These are phyloP conservation scores for Caligus rogercresseyi DNA, from an alignment of 1,140 invertebrate species.

Conservation along the genomic window DNA sequence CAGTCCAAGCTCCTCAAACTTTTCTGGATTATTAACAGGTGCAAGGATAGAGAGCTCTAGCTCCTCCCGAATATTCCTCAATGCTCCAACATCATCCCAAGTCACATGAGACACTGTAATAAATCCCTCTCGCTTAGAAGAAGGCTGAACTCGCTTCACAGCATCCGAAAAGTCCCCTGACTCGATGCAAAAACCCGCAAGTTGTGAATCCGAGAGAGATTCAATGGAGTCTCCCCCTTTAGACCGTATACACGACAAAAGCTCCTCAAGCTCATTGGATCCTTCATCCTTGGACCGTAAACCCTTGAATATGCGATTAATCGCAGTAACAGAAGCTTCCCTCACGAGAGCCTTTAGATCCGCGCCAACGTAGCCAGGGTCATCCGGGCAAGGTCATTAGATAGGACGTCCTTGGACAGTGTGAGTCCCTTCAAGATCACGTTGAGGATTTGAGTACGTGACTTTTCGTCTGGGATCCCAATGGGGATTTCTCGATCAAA, in stretches of 20 bases:
- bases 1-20: conserved; percentile 56
- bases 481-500: conserved; percentile 70
- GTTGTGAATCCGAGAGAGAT: conserved; percentile 39
- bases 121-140: conserved; percentile 88
- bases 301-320: conserved; percentile 40
- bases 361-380: conserved; percentile 95
- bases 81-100: conserved; percentile 90
- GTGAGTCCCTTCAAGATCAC: conserved; percentile 31
- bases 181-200: conserved; percentile 44
- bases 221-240: conserved; percentile 37
- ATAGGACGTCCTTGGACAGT: conserved; percentile 47
- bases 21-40: conserved; percentile 66
- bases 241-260: conserved; percentile 29
- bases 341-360: conserved; percentile 70
- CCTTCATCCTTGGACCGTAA: conserved; percentile 18
- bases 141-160: conserved; percentile 66
- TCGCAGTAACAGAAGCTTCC: conserved; percentile 67
- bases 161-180: conserved; percentile 57
- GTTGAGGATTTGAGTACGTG: conserved; percentile 52
- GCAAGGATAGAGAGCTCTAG: conserved; percentile 74
- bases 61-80: conserved; percentile 68
- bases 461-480: conserved; percentile 71
- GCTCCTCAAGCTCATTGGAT: conserved; percentile 18
- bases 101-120: conserved; percentile 89
- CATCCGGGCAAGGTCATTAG: conserved; percentile 48